Conservation (phyloP, 1,140 invertebrate species). For the Melipona quadrifasciata region DNA sequence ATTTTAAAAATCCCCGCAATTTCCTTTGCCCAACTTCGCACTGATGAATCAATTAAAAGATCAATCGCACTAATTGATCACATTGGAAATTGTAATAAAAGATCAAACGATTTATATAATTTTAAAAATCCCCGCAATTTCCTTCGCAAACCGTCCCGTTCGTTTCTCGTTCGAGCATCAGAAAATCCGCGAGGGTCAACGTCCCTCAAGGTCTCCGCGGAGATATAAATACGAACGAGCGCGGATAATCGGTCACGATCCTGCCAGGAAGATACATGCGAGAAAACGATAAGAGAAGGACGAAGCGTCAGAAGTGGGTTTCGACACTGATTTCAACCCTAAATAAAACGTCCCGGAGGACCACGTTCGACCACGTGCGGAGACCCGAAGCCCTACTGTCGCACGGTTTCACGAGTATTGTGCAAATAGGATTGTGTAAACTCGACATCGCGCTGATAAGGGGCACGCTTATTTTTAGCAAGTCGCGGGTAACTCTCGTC, state of each 20-base stretch:
- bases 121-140: not conserved
- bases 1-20: not conserved
- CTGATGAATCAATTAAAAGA: too few relatives aligned
- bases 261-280: not conserved
- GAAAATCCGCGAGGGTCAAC: slow-evolving; percentile 7
- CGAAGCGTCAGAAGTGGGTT: not conserved
- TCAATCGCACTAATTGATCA: too few relatives aligned
- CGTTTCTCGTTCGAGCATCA: not conserved
- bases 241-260: slow-evolving; percentile 3
- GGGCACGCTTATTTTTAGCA: slow-evolving; percentile 56
- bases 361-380: not conserved
- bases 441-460: slow-evolving; percentile 45
- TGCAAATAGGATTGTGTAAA: slow-evolving; percentile 59
- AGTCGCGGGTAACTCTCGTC: not conserved
- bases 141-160: not conserved
- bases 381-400: slow-evolving; percentile 18
- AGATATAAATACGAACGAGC: slow-evolving; percentile 22
- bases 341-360: not conserved
- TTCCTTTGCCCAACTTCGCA: too few relatives aligned
- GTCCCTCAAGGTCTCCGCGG: not conserved
- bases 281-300: not conserved
- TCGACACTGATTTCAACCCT: not conserved
- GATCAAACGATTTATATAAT: not conserved
- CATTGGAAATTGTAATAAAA: too few relatives aligned
- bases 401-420: slow-evolving; percentile 10